Evolutionary conservation across 2,888 invertebrate species (phyloP).

Genomic region (Ellobium chinense): DNA sequence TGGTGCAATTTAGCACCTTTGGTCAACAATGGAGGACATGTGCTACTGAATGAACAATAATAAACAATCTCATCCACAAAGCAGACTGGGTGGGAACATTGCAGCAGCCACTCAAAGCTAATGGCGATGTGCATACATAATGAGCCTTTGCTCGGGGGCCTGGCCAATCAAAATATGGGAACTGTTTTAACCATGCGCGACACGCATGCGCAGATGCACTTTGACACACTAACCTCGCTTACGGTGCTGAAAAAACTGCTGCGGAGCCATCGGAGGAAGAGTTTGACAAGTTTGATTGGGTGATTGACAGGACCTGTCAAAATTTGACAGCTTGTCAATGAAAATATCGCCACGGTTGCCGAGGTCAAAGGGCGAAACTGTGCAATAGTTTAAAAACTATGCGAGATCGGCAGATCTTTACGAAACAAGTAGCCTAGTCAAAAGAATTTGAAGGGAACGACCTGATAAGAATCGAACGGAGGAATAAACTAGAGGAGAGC

Average conservation of each 20-base stretch:
- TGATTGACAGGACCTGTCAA: slow-evolving; percentile 54
- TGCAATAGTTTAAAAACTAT: background rate
- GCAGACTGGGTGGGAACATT: slow-evolving; percentile 51
- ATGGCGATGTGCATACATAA: slow-evolving; percentile 59
- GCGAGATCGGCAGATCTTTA: no score
- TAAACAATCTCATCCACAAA: slow-evolving; percentile 37
- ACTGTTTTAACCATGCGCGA: slow-evolving; percentile 40
- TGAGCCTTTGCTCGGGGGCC: slow-evolving; percentile 31
- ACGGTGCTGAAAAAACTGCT: background rate
- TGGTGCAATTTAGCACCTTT: no score
- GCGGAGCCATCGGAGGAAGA: slow-evolving; percentile 10
- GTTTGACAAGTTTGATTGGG: slow-evolving; percentile 50
- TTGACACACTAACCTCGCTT: slow-evolving; percentile 52
- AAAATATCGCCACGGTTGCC: background rate
- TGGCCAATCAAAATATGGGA: slow-evolving; percentile 50
- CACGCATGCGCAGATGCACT: slow-evolving; percentile 37
- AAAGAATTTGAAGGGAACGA: no score
- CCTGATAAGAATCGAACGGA: no score
- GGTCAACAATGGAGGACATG: no score
- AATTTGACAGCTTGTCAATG: slow-evolving; percentile 47
- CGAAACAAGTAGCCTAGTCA: no score
- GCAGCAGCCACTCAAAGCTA: slow-evolving; percentile 52
- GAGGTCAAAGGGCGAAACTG: background rate
- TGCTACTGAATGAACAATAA: slow-evolving; percentile 13
- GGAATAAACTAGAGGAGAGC: no score